A percentile compares a stretch with the other conserved stretches of the same genome.
phyloP scores from a whole-genome alignment of 1,140 invertebrate species.

The Scaptomyza hsui region DNA sequence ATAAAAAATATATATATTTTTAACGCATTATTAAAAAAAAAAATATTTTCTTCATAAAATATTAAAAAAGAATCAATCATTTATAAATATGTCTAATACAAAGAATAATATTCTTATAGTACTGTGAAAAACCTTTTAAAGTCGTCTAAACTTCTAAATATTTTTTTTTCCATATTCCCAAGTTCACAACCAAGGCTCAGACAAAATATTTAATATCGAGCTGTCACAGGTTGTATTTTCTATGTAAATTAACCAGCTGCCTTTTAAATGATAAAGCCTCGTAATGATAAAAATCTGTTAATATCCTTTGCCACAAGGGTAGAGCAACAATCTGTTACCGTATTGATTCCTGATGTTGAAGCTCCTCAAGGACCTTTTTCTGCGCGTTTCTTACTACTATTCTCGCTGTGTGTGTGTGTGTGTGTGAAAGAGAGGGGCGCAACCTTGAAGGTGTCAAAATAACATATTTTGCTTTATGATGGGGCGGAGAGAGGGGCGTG shows the following conservation, averaged over 20 bases:
- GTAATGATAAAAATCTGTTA: conserved; percentile 18
- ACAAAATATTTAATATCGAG: conserved; percentile 6
- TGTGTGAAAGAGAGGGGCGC: conserved; percentile 52
- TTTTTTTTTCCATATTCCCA: too few relatives aligned
- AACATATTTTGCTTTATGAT: conserved; percentile 62
- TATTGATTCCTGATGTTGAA: conserved; percentile 25
- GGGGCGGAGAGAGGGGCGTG: conserved; percentile 44
- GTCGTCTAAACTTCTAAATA: too few relatives aligned
- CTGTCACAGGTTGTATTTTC: background rate
- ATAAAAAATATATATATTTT: too few relatives aligned
- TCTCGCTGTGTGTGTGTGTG: conserved; percentile 14
- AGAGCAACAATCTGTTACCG: conserved; percentile 40
- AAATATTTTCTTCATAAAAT: too few relatives aligned
- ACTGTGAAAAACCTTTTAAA: too few relatives aligned
- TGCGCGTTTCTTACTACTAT: background rate
- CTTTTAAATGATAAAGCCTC: background rate
- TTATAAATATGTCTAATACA: too few relatives aligned
- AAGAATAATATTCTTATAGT: too few relatives aligned
- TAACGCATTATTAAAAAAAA: too few relatives aligned
- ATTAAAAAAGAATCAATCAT: too few relatives aligned
- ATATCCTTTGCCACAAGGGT: conserved; percentile 33
- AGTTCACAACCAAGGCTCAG: too few relatives aligned
- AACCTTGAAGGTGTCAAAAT: conserved; percentile 82
- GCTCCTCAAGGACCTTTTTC: conserved; percentile 6
- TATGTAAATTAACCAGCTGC: conserved; percentile 7